Evolutionary conservation across 2,888 invertebrate species (phyloP).

Genomic region (Nowickia ferox): DNA sequence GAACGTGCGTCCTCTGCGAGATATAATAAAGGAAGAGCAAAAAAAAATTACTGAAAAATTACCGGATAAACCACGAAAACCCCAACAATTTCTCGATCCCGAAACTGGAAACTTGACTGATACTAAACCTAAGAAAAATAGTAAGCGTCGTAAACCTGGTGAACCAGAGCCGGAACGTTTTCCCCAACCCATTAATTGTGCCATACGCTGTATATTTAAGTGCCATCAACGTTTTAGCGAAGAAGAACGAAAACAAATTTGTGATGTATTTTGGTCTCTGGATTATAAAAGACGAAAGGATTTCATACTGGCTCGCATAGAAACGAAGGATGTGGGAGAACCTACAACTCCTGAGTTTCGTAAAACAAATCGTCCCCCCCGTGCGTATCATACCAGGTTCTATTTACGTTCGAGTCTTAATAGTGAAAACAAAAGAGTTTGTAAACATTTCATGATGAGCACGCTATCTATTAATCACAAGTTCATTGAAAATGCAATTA

Average conservation of each 20-base stretch:
- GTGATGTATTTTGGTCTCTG: constrained; percentile 73
- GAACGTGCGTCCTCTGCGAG: constrained; percentile 40
- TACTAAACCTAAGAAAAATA: constrained; percentile 51
- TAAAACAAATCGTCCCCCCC: constrained; percentile 71
- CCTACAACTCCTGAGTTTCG: constrained; percentile 70
- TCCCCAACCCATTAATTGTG: constrained; percentile 73
- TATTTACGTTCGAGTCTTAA: constrained; percentile 69
- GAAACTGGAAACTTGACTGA: constrained; percentile 58
- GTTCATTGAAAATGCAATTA: constrained; percentile 71
- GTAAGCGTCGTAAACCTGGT: constrained; percentile 62
- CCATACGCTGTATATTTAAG: constrained; percentile 70
- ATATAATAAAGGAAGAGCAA: constrained; percentile 43
- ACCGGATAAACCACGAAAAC: constrained; percentile 17
- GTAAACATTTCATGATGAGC: constrained; percentile 72
- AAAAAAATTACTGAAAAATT: constrained; percentile 24
- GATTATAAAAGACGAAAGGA: constrained; percentile 74
- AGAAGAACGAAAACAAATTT: constrained; percentile 72
- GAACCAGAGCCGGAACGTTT: constrained; percentile 66
- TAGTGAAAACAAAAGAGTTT: constrained; percentile 73
- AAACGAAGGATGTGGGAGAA: constrained; percentile 71
- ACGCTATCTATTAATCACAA: constrained; percentile 72
- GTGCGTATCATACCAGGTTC: constrained; percentile 72
- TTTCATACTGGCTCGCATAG: constrained; percentile 73
- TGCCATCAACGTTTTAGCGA: constrained; percentile 72
- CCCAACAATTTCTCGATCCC: constrained; percentile 61